Base-by-base conservation (phyloP, 2,888 invertebrate genomes). In the Odontocerum albicorne region DNA sequence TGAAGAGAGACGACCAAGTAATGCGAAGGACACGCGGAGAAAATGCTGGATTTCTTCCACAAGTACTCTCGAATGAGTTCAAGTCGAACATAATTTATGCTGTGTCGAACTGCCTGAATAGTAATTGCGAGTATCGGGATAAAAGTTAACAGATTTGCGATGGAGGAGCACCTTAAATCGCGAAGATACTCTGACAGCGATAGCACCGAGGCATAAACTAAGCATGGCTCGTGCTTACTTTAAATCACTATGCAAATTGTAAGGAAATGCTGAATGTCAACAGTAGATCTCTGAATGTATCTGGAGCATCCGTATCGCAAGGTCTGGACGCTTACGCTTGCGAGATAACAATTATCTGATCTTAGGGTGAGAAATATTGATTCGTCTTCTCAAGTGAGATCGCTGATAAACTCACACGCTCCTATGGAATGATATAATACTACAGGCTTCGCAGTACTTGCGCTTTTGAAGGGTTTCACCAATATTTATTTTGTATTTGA, bases 201-300 rank as follows among this genome's bases (percentile, higher is more conserved):
- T 52, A 57, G 51, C 16, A 43, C 19, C 35, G 21, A 43, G 35
- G 43, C 57, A 57, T 57, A 57, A 57, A 57, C 57, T 47, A 39
- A 43, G 47, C 47, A 10, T 13, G 56, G 31, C 27, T 39, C 35
- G 47, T 57, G 51, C 57, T 52, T 49, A 52, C 52, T 57, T 57
- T 52, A 52, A 57, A 57, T 56, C 57, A 27, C 52, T 47, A 52
- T 57, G 52, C 57, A 57, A 57, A 57, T 57, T 49, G 46, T 52
- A 44, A 40, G 55, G 55, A 43, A 55, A 43, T 22, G 49, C 44
- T 38, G 44, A 55, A 55, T 49, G 54, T 49, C 46, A 22, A 31
- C 42, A 21, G 33, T 45, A 42, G 40, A 53, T 53, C 53, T 16
- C 33, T 33, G 22, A 36, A 2, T 36, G 27, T 36, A 47, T 47